A percentile compares a stretch with the other conserved stretches of the same genome.
Evolutionary conservation across 1,140 invertebrate species (phyloP).

Genomic region (Nymphalis io): DNA sequence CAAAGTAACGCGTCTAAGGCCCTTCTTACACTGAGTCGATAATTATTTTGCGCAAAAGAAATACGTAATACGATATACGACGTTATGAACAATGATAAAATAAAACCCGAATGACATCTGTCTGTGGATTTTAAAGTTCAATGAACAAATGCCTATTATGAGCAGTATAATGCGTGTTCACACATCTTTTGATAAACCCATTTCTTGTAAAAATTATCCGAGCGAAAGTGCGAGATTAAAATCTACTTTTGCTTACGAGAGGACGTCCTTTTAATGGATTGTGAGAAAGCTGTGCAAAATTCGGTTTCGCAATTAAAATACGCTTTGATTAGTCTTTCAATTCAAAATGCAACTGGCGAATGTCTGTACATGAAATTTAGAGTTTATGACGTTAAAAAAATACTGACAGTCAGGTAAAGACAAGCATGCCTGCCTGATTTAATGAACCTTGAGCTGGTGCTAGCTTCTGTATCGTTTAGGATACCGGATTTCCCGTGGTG

Average conservation of each 20-base stretch:
- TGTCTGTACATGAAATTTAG: too few species aligned
- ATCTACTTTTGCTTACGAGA: constrained; percentile 1
- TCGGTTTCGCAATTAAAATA: background rate
- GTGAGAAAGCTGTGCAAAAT: background rate
- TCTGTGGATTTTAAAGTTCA: background rate
- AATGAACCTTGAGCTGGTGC: too few species aligned
- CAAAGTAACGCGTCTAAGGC: constrained; percentile 12
- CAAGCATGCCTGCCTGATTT: too few species aligned
- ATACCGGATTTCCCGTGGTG: too few species aligned
- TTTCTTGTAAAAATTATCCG: constrained; percentile 1
- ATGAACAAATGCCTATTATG: background rate
- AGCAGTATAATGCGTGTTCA: constrained; percentile 4
- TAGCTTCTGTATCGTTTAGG: too few species aligned
- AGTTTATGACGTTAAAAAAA: too few species aligned
- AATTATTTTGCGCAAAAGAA: background rate
- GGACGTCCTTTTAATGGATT: background rate
- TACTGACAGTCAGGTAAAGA: too few species aligned
- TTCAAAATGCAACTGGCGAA: background rate
- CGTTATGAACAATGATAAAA: constrained; percentile 1
- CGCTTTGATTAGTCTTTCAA: background rate
- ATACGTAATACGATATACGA: constrained; percentile 13
- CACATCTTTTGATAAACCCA: constrained; percentile 1
- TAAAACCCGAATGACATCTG: background rate
- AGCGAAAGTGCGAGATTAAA: constrained; percentile 10
- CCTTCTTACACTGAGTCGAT: background rate